phyloP scores from a whole-genome alignment of 1,140 invertebrate genomes.

The Cyclina sinensis region DNA sequence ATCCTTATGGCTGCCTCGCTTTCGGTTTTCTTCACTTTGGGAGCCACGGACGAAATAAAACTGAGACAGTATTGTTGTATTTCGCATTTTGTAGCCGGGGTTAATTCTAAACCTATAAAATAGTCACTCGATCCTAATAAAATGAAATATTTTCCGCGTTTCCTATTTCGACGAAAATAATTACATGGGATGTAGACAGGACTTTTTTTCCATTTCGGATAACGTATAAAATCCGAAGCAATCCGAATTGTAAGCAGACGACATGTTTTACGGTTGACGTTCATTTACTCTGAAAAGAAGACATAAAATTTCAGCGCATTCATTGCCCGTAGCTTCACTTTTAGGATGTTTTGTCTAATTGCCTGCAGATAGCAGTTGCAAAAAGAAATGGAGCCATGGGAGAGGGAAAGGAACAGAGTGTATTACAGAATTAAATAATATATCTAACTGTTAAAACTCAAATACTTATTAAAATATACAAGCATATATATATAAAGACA shows the following conservation, averaged over 20 bases:
- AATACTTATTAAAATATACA: no score
- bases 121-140: constrained; percentile 59
- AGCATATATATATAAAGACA: no score
- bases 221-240: constrained; percentile 54
- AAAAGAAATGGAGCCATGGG: no score
- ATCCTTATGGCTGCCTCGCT: background rate
- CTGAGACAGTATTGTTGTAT: constrained; percentile 5
- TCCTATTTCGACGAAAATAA: constrained; percentile 60
- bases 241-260: constrained; percentile 39
- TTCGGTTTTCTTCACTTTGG: background rate
- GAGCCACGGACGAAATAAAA: constrained; percentile 15
- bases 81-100: constrained; percentile 22
- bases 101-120: constrained; percentile 62
- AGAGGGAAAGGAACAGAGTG: no score
- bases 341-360: background rate
- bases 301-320: background rate
- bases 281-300: constrained; percentile 10
- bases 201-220: constrained; percentile 58
- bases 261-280: constrained; percentile 9
- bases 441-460: no score
- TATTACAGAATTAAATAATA: no score
- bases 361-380: background rate
- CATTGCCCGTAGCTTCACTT: background rate
- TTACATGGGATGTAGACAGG: constrained; percentile 30
- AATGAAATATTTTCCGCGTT: constrained; percentile 60